Percentiles rank a stretch among this genome's conserved stretches.
phyloP scores from a whole-genome alignment of 2,888 invertebrate species.

The Orchesellides sinensis region DNA sequence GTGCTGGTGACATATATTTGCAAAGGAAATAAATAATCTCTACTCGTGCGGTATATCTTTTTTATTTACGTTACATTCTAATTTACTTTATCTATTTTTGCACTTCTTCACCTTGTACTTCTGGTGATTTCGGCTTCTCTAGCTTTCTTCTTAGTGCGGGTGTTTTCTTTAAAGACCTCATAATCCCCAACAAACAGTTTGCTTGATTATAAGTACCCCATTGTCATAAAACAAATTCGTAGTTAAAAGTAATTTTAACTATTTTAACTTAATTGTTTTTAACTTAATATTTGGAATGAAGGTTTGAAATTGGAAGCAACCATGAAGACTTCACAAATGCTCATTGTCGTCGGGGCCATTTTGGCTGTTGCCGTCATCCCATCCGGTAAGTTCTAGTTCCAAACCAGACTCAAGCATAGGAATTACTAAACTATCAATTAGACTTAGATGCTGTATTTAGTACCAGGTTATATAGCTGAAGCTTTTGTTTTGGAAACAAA shows the following conservation, averaged over 20 bases:
- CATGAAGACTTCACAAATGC: constrained; percentile 52
- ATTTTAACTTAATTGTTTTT: no score
- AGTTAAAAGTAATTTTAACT: no score
- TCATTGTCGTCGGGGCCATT: constrained; percentile 37
- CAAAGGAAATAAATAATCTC: background rate
- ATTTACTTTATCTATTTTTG: background rate
- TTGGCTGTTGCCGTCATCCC: constrained; percentile 50
- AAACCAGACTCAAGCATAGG: no score
- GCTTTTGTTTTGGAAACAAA: no score
- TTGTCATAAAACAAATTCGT: no score
- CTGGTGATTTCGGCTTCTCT: background rate
- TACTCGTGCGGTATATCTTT: background rate
- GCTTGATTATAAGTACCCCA: no score
- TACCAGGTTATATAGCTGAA: no score
- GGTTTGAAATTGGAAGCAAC: background rate
- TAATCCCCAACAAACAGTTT: no score
- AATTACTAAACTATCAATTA: no score
- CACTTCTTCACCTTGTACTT: constrained; percentile 2
- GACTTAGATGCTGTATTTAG: no score
- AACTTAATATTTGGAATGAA: no score
- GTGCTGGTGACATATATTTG: constrained; percentile 5
- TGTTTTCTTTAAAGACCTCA: constrained; percentile 15
- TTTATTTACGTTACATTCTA: background rate
- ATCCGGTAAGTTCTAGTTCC: constrained; percentile 30
- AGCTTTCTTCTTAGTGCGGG: background rate